Evolutionary conservation across 1,140 invertebrate genomes (phyloP), one percentile per base, ranked within the genome.

Genomic region (Bathynomus jamesi): DNA sequence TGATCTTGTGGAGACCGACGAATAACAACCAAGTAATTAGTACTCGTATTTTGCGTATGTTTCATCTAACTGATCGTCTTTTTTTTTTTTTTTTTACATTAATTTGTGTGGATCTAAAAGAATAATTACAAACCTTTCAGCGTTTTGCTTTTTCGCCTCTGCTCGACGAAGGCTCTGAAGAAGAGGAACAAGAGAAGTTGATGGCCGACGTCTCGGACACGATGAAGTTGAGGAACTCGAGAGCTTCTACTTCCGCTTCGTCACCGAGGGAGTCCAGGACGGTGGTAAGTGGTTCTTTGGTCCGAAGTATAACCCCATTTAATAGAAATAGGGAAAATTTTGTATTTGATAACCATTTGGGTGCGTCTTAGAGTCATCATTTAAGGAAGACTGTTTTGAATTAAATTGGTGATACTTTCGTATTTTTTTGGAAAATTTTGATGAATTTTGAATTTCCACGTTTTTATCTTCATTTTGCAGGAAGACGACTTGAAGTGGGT

Each of bases 1-100:
- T 96, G 91, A 87, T 97, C 73, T 85, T 97, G 31, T 97, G 94
- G 94, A 83, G 94, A 75, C 95, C 95, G 4, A 93, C 93, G 3
- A 93, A 92, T 80, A 97, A 96, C 81, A 96, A 96, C 83, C 94
- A 96, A 83, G 86, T 93, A 79, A 65, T 11, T 63, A 63, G 7
- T 63, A 28, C 28, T 63, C 61, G 7, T 63, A 8, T 63, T 63
- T 28, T 7, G n/a, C 46, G 46, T 53, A 11, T 13, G n/a, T 53
- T 28, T 28, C 62, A 2, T 29, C 25, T 4, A 13, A 13, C 7
- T 64, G 13, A 3, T 28, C 62, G 2, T 28, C 28, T 28, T 28
- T 25, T 2, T 27, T 25, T 5, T 28, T 24, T 24, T 24, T 11
- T 28, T 3, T 53, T 53, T 53, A 21, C 21, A 11, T n/a, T 5